Evolutionary conservation across 2,888 invertebrate genomes (phyloP), one percentile per base, ranked within the genome.

Genomic region (Mimachlamys varia): DNA sequence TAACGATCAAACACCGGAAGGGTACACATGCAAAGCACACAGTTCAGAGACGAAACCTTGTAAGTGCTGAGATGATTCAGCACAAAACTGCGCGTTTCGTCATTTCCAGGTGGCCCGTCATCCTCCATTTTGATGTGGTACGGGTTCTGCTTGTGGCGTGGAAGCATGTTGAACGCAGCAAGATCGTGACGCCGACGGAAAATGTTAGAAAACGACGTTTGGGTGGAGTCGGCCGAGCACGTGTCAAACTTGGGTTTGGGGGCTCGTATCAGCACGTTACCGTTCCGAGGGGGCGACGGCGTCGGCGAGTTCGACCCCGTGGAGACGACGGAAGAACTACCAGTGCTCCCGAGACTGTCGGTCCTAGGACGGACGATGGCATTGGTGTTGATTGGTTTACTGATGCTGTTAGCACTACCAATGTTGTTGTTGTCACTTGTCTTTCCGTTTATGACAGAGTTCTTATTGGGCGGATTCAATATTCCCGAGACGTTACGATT

Each of bases 101-200:
- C 99, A 97, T 99, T 99, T 95, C 99, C 99, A 97, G 99, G 99
- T 97, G 99, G 99, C 93, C 99, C 99, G 97, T 99, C 99, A 96
- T 99, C 99, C 97, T 99, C 99, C 97, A 99, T 99, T 98, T 99
- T 99, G 97, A 99, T 99, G 97, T 99, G 99, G 97, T 99, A 99
- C 96, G 99, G 99, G 97, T 99, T 99, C 97, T 99, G 98, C 97
- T 99, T 99, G 97, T 98, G 98, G 97, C 98, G 98, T 94, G 99
- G 99, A 96, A 99, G 98, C 95, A 95, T 93, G 90, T 94, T 95
- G 93, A 97, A 96, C 90, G 98, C 98, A 96, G 99, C 98, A 97
- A 99, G 99, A 97, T 99, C 99, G 97, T 98, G 97, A 94, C 99
- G 98, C 95, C 99, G 98, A 88, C 98, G 98, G 97, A 99, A 99